Evolutionary conservation across 2,113 vertebrate species (phyloP), one percentile per base, ranked within the genome.

Genomic region (Aix galericulata): DNA sequence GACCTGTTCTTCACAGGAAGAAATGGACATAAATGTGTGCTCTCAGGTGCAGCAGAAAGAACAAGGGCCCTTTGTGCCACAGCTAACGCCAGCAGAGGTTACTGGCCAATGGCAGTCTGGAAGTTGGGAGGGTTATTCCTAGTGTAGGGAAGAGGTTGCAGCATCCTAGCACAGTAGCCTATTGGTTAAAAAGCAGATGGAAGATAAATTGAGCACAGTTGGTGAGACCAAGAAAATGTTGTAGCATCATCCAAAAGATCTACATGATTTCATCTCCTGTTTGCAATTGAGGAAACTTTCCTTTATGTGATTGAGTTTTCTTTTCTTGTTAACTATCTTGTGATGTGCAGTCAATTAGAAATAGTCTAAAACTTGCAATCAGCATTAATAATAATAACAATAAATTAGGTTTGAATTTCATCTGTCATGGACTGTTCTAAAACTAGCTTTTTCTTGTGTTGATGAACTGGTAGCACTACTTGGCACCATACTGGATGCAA

Each of bases 161-260:
- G 22, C 46, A 38, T 58, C 36, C 62, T 59, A 48, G 21, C 3
- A 5, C 21, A 68, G 3, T 21, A 52, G 16, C 0, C 3, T 1
- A 55, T 75, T 11, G 15, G 15, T 23, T 86, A 63, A 86, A 81
- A 77, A 63, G 69, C 11, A 91, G 21, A 44, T 55, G 42, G 40
- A 34, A 82, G 23, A 20, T 31, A 72, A 88, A 56, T 13, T 69
- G 46, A 64, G 48, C 40, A 88, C 32, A 34, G 32, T 13, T 50
- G 32, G 15, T 50, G n/a, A 88, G 20, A 38, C 32, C 13, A 17
- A 81, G 77, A 21, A 81, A 74, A 36, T 2, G 1, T 46, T 38
- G 42, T 34, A 60, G 15, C 22, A 60, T 44, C 20, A 38, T 88
- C 63, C 48, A 75, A 63, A 63, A 48, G 9, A 66, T 69, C 32